These are phyloP conservation scores for Epinephelus fuscoguttatus DNA, from an alignment of 2,113 vertebrate genomes.

Conservation along the genomic window DNA sequence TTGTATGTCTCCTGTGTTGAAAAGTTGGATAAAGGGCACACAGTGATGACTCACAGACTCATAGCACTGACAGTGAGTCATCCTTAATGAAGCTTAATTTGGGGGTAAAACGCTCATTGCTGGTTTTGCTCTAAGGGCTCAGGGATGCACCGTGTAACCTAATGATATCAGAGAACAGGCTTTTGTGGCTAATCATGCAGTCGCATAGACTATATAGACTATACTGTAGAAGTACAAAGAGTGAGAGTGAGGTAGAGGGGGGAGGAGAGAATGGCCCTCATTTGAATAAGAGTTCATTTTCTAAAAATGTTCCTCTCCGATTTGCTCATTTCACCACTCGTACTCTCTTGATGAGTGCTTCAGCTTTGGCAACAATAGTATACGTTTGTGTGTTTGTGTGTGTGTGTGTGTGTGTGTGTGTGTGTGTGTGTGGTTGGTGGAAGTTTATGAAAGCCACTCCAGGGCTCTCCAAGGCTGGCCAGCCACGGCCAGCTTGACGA, in stretches of 20 bases:
- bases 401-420: slow-evolving; percentile 38
- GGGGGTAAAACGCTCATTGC: slow-evolving; percentile 44
- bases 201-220: neutral
- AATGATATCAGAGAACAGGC: slow-evolving; percentile 56
- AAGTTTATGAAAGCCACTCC: slow-evolving; percentile 75
- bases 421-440: slow-evolving; percentile 32
- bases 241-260: neutral
- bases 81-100: slow-evolving; percentile 67
- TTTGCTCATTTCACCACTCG: slow-evolving; percentile 68
- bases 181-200: slow-evolving; percentile 20
- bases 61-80: slow-evolving; percentile 63
- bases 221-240: slow-evolving; percentile 1
- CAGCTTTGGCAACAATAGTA: slow-evolving; percentile 58
- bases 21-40: slow-evolving; percentile 29
- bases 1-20: slow-evolving; percentile 19
- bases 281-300: slow-evolving; percentile 56
- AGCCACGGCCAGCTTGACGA: slow-evolving; percentile 70
- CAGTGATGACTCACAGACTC: slow-evolving; percentile 53
- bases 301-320: slow-evolving; percentile 43
- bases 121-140: slow-evolving; percentile 63
- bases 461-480: slow-evolving; percentile 72
- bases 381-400: slow-evolving; percentile 23
- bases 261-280: neutral
- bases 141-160: slow-evolving; percentile 36
- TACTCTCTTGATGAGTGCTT: slow-evolving; percentile 54